Base-by-base conservation (phyloP, 2,797 vertebrate species). In the Brotogeris chrysoptera region DNA sequence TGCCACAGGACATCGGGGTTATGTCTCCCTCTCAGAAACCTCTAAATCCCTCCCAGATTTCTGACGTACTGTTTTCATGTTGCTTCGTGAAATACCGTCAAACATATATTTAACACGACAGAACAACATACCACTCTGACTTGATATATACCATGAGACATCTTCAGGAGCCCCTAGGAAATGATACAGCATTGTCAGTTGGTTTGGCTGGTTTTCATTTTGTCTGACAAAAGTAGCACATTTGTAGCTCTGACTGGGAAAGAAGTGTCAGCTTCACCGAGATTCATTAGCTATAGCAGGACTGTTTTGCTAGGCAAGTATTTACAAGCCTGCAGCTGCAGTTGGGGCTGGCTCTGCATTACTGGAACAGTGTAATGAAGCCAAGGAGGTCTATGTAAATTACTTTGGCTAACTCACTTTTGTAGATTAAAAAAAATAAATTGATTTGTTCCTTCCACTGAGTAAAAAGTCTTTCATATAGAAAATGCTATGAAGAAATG, bases 301-400 rank as follows among this genome's bases (percentile, higher is more conserved):
- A 12, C 44, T 65, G 76, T 61, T 92, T 91, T 76, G 41, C 46
- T 83, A 53, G 90, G 90, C 87, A 80, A 86, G 85, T 83, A 76
- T 95, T 96, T 86, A 92, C 69, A 92, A 90, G 87, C 72, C 72
- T 88, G 77, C 65, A 88, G 85, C 89, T 91, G 71, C 81, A 70
- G 50, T 65, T 41, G 64, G 43, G 61, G 21, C 72, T 78, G 79
- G 25, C 68, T 76, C 70, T 61, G 41, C 17, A 7, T 78, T 90
- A 43, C 30, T 65, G 63, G 72, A 94, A 66, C 11, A 50, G n/a
- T 43, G 38, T 81, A 78, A 88, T 27, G 65, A 95, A 90, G 73
- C 70, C 59, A 80, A 80, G 61, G 73, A 86, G 65, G 70, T 24
- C 65, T 43, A 39, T 0, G 1, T 87, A 84, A 93, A 92, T 92